These are phyloP conservation scores for Malurus cyaneus DNA, from an alignment of 2,113 vertebrate genomes.

Conservation along the genomic window DNA sequence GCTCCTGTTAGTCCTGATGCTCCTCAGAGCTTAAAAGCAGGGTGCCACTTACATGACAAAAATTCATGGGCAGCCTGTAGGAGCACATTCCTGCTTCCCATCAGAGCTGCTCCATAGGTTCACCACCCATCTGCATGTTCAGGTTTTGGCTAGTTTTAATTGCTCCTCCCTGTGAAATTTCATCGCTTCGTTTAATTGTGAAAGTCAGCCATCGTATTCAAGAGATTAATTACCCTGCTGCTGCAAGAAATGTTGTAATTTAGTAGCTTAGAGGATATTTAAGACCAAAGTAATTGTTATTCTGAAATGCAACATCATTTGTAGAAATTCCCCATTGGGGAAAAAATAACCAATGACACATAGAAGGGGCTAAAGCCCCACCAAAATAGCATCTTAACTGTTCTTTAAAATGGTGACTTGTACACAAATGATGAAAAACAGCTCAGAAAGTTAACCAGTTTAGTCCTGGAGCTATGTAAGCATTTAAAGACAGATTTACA, in stretches of 20 bases:
- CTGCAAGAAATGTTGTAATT: not conserved
- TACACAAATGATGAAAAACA: slow-evolving; percentile 6
- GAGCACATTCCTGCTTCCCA: not conserved
- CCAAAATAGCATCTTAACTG: not conserved
- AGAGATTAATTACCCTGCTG: not conserved
- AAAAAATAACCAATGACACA: not conserved
- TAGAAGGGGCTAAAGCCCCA: not conserved
- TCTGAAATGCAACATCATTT: slow-evolving; percentile 20
- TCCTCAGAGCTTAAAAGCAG: not conserved
- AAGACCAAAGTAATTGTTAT: not conserved
- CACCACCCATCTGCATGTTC: not conserved
- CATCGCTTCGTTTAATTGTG: slow-evolving; percentile 30
- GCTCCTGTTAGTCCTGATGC: not conserved
- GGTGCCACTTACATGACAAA: not conserved
- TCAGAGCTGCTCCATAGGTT: not conserved
- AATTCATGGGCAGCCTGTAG: not conserved
- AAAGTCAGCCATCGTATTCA: not conserved
- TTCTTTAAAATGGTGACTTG: not conserved
- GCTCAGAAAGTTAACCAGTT: slow-evolving; percentile 9
- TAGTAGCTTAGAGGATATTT: slow-evolving; percentile 10
- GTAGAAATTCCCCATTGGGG: not conserved
- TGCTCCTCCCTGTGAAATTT: not conserved
- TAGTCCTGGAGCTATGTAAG: slow-evolving; percentile 9
- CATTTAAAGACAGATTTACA: slow-evolving; percentile 43
- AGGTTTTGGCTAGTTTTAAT: not conserved